Evolutionary conservation across 2,888 invertebrate genomes (phyloP).

Genomic region (Ethmia dodecea): DNA sequence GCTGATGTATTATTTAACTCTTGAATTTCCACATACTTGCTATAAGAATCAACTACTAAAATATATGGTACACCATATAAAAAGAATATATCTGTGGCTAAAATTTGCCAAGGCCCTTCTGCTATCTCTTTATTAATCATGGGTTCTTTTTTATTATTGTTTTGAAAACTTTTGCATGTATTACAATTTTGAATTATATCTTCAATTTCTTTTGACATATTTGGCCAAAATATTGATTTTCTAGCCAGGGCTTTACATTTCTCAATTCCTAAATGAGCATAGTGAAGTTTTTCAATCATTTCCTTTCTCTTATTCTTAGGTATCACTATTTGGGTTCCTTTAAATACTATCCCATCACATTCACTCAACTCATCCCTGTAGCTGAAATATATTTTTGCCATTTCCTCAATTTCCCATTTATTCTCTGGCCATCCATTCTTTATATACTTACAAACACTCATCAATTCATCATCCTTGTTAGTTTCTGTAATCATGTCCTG

Average conservation of each 20-base stretch:
- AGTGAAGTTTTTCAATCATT: background rate
- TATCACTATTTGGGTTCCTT: conserved; percentile 10
- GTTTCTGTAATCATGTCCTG: background rate
- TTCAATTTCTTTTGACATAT: background rate
- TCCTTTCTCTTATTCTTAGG: conserved; percentile 2
- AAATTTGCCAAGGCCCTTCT: background rate
- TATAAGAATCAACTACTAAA: conserved; percentile 24
- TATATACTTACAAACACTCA: background rate
- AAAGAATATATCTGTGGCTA: conserved; percentile 4
- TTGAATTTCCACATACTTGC: conserved; percentile 25
- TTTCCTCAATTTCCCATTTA: background rate
- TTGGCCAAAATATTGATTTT: background rate
- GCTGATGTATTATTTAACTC: conserved; percentile 7
- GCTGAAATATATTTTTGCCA: background rate
- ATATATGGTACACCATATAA: conserved; percentile 11
- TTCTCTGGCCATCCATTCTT: conserved; percentile 2
- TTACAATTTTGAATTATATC: background rate
- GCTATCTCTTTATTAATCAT: conserved; percentile 4
- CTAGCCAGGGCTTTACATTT: background rate
- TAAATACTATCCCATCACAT: conserved; percentile 9
- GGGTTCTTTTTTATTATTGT: conserved; percentile 7
- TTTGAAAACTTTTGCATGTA: background rate
- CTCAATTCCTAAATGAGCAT: background rate
- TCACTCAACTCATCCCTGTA: conserved; percentile 9
- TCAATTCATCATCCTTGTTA: background rate